phyloP scores from a whole-genome alignment of 2,113 vertebrate genomes.

The Cryptomyrus ogoouensis region DNA sequence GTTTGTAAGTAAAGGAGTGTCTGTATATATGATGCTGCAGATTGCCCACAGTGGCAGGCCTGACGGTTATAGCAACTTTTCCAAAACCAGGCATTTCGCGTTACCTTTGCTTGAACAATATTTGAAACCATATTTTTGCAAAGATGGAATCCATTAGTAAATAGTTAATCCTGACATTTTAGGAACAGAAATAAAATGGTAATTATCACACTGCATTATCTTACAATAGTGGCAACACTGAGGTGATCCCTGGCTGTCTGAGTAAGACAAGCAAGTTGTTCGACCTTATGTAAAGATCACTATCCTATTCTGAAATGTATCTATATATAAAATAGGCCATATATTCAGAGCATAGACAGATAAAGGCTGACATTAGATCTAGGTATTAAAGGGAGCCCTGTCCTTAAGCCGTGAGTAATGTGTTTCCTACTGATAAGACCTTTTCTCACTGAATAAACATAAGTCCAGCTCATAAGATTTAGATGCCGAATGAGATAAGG shows the following conservation, averaged over 20 bases:
- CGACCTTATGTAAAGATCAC: slow-evolving; percentile 10
- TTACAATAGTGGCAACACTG: not conserved
- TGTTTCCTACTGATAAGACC: not conserved
- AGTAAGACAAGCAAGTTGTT: not conserved
- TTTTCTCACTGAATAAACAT: slow-evolving; percentile 12
- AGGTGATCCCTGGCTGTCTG: not conserved
- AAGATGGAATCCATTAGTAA: not conserved
- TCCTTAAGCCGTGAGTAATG: slow-evolving; percentile 8
- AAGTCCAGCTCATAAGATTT: not conserved
- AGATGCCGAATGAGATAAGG: not conserved
- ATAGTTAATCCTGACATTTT: not conserved
- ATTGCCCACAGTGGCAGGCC: not conserved
- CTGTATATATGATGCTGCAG: not conserved
- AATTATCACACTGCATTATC: not conserved
- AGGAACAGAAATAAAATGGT: not conserved
- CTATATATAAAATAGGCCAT: not conserved
- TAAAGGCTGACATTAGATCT: not conserved
- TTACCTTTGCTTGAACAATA: not conserved
- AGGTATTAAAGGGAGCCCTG: not conserved
- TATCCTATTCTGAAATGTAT: not conserved
- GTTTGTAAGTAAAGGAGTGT: not conserved
- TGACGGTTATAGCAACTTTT: not conserved
- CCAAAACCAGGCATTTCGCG: not conserved
- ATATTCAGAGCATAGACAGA: not conserved
- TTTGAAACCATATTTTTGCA: not conserved